Conservation (phyloP, 2,888 invertebrate species). For the Rhodophaea formosa region DNA sequence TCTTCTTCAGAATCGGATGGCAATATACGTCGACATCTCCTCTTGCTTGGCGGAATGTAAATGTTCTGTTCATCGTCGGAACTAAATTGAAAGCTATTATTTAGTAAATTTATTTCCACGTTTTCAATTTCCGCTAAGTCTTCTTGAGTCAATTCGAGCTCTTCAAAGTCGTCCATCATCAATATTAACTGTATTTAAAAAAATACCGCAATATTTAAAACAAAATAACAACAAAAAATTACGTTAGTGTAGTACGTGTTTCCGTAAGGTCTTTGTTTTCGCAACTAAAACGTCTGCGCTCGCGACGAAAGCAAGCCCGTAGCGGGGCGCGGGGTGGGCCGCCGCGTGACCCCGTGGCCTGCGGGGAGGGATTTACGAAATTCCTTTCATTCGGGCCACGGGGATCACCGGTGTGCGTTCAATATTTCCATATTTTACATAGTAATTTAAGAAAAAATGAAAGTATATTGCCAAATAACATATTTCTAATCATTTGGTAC, state of each 20-base stretch:
- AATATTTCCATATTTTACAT: too few species aligned
- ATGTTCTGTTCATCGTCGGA: background rate
- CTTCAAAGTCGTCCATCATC: constrained; percentile 3
- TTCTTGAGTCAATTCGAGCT: too few species aligned
- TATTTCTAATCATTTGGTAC: too few species aligned
- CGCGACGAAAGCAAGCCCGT: constrained; percentile 1
- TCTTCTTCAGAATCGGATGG: constrained; percentile 4
- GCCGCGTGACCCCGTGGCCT: too few species aligned
- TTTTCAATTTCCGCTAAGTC: constrained; percentile 3
- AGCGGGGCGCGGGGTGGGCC: too few species aligned
- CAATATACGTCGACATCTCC: constrained; percentile 2
- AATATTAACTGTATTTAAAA: background rate
- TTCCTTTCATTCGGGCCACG: too few species aligned
- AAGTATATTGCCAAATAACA: too few species aligned
- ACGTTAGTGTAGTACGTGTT: background rate
- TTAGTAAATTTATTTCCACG: constrained; percentile 3
- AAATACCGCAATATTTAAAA: background rate
- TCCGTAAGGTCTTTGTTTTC: background rate
- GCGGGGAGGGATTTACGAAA: too few species aligned
- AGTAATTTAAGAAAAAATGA: too few species aligned
- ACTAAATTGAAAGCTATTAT: background rate
- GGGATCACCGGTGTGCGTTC: too few species aligned
- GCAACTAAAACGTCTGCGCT: background rate
- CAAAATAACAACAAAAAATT: background rate
- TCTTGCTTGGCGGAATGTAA: background rate